Evolutionary conservation across 2,797 vertebrate species (phyloP), one percentile per base, ranked within the genome.

Genomic region (Gymnothorax reevesii): DNA sequence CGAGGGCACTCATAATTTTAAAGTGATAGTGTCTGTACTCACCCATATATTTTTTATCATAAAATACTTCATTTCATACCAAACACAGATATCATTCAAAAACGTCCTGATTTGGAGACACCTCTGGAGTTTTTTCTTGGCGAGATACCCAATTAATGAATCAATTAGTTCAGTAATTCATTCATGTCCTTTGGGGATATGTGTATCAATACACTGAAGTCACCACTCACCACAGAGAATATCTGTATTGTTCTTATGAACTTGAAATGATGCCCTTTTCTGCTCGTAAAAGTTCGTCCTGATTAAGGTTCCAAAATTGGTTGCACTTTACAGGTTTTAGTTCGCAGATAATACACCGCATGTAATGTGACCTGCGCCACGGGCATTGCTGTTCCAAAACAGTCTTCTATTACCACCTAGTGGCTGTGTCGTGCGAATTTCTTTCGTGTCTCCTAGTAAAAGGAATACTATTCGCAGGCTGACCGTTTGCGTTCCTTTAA

Each of bases 391-490:
- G 66, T 59, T 1, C 71, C 33, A 15, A 75, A 75, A 64, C 33
- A 82, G 49, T 3, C 59, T n/a, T 54, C 42, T 86, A 54, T 4
- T 69, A 64, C 62, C 86, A 86, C 69, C 86, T 86, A 71, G 52
- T 83, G 86, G 64, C 22, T 7, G 12, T 22, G 13, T 52, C 52
- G 73, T 77, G 12, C 20, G 13, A 27, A 33, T 75, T 9, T 33
- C 66, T 69, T 69, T 25, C 4, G n/a, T 17, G 69, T 73, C 15
- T 73, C 27, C 69, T 62, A 33, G 33, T 27, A 73, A 73, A 73
- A 27, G 10, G 33, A 27, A 7, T 4, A 69, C 66, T 20, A 62
- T 13, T 62, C 59, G 13, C 12, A 62, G 10, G 20, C 57, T 9
- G 57, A 8, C 8, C 8, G 4, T 62, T 62, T 12, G 10, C 59